phyloP scores from a whole-genome alignment of 2,888 invertebrate species.

The Neoscelio sp. region DNA sequence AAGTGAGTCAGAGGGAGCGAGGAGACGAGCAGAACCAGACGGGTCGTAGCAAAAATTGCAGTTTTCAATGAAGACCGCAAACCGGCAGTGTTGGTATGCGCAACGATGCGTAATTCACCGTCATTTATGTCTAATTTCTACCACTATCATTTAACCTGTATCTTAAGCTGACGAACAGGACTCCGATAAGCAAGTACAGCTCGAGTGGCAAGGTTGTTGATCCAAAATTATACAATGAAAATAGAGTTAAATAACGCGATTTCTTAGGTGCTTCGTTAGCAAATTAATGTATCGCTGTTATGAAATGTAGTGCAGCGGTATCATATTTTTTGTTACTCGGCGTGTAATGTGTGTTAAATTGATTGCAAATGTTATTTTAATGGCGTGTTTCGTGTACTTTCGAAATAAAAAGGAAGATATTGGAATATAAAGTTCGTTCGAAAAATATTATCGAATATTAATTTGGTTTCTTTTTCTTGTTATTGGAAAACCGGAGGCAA shows the following conservation, averaged over 20 bases:
- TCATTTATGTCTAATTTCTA: slow-evolving; percentile 55
- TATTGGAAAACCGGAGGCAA: too few relatives aligned
- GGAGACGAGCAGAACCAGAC: slow-evolving; percentile 58
- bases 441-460: too few relatives aligned
- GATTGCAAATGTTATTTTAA: too few relatives aligned
- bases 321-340: slow-evolving; percentile 6
- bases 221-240: slow-evolving; percentile 36
- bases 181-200: slow-evolving; percentile 46
- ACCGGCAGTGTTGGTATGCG: slow-evolving; percentile 39
- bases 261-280: not conserved
- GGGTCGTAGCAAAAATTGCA: slow-evolving; percentile 41
- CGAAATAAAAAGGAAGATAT: too few relatives aligned
- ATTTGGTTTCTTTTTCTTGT: too few relatives aligned
- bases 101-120: slow-evolving; percentile 30
- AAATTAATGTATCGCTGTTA: slow-evolving; percentile 29
- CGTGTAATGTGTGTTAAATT: not conserved
- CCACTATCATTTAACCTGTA: slow-evolving; percentile 46
- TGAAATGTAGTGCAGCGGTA: slow-evolving; percentile 26
- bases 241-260: slow-evolving; percentile 21
- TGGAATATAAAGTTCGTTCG: too few relatives aligned
- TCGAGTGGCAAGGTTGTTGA: slow-evolving; percentile 50
- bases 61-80: slow-evolving; percentile 54
- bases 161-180: slow-evolving; percentile 53
- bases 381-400: too few relatives aligned
- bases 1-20: slow-evolving; percentile 16